Percentiles rank a stretch among this genome's conserved stretches.
These are phyloP conservation scores for Microtus oregoni DNA, from an alignment of 2,113 vertebrate genomes.

Conservation along the genomic window DNA sequence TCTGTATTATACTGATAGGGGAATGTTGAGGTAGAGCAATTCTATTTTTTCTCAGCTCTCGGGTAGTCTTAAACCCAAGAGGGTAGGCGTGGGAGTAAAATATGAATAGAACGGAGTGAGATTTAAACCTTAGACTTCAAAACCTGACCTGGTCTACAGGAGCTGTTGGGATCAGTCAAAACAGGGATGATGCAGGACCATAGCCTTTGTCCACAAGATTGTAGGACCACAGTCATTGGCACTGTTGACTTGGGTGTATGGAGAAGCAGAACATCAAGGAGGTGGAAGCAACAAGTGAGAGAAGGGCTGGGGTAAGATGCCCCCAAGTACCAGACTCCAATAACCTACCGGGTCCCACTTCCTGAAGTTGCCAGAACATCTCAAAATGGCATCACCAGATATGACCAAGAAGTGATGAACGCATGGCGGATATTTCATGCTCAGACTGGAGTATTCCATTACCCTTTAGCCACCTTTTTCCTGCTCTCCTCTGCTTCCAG, in stretches of 20 bases:
- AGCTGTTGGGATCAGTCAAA: not conserved
- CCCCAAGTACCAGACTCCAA: not conserved
- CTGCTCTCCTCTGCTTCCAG: not conserved
- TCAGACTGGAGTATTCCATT: not conserved
- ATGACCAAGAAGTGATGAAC: not conserved
- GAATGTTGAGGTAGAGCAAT: not conserved
- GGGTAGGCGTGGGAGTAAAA: not conserved
- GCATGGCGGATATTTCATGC: not conserved
- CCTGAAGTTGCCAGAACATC: not conserved
- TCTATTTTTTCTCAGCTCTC: not conserved
- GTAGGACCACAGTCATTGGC: not conserved
- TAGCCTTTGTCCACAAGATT: not conserved
- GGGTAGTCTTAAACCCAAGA: not conserved
- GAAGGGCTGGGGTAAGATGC: not conserved
- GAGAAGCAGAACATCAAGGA: not conserved
- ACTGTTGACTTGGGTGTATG: not conserved
- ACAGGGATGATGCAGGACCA: not conserved
- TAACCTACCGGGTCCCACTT: not conserved
- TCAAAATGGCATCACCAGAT: not conserved
- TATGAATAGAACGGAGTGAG: not conserved
- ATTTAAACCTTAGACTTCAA: not conserved
- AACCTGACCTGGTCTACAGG: not conserved
- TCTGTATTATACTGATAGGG: not conserved
- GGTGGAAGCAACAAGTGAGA: not conserved
- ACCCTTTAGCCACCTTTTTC: not conserved